phyloP scores from a whole-genome alignment of 1,140 invertebrate genomes.

The Anoplolepis gracilipes region DNA sequence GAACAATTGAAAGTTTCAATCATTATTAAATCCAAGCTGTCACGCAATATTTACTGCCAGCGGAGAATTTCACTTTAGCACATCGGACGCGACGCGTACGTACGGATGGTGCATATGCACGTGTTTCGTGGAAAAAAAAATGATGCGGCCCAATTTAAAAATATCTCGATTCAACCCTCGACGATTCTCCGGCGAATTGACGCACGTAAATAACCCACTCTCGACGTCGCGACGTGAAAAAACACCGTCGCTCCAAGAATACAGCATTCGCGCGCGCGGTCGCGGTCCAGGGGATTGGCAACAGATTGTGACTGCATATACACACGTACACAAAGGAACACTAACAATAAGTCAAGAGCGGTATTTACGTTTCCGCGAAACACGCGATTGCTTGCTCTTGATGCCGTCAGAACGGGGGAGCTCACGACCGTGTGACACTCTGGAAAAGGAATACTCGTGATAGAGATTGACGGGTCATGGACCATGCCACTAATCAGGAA shows the following conservation, averaged over 20 bases:
- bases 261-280: not conserved
- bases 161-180: conserved; percentile 37
- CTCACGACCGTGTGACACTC: conserved; percentile 70
- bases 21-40: not conserved
- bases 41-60: not conserved
- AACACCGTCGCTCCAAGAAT: not conserved
- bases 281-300: conserved; percentile 31
- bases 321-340: conserved; percentile 55
- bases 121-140: not conserved
- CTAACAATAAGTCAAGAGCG: too few relatives aligned
- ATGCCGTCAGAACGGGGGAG: not conserved
- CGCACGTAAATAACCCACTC: conserved; percentile 25
- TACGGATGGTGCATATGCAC: too few relatives aligned
- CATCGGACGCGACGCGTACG: not conserved
- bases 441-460: conserved; percentile 43
- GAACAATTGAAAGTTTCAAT: conserved; percentile 23
- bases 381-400: conserved; percentile 31
- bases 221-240: conserved; percentile 9
- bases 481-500: conserved; percentile 61
- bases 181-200: conserved; percentile 43
- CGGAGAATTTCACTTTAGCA: not conserved
- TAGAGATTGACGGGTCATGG: conserved; percentile 70
- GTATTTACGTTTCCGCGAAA: conserved; percentile 58
- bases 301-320: not conserved
- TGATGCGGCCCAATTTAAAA: conserved; percentile 54